phyloP scores from a whole-genome alignment of 1,140 invertebrate species.

The Bombyx mori region ASM3026992v2 NC_085121.1:8272501-8273000 shows the following conservation, averaged over 20 bases:
- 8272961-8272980: too few relatives aligned
- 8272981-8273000: too few relatives aligned
- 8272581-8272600: too few relatives aligned
- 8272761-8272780: constrained; percentile 43
- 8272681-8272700: constrained; percentile 36
- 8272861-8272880: not conserved
- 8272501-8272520: too few relatives aligned
- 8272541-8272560: too few relatives aligned
- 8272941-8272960: too few relatives aligned
- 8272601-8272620: constrained; percentile 50
- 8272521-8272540: too few relatives aligned
- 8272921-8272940: too few relatives aligned
- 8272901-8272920: too few relatives aligned
- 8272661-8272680: constrained; percentile 46
- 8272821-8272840: not conserved
- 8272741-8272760: constrained; percentile 45
- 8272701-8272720: constrained; percentile 63
- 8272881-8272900: not conserved
- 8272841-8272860: not conserved
- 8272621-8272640: constrained; percentile 43
- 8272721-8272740: constrained; percentile 62
- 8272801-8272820: constrained; percentile 1
- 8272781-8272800: constrained; percentile 56
- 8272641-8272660: constrained; percentile 49
- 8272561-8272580: too few relatives aligned